Percentiles rank a stretch among this genome's conserved stretches.
phyloP scores from a whole-genome alignment of 1,140 invertebrate genomes.

The Euborellia annulipes region DNA sequence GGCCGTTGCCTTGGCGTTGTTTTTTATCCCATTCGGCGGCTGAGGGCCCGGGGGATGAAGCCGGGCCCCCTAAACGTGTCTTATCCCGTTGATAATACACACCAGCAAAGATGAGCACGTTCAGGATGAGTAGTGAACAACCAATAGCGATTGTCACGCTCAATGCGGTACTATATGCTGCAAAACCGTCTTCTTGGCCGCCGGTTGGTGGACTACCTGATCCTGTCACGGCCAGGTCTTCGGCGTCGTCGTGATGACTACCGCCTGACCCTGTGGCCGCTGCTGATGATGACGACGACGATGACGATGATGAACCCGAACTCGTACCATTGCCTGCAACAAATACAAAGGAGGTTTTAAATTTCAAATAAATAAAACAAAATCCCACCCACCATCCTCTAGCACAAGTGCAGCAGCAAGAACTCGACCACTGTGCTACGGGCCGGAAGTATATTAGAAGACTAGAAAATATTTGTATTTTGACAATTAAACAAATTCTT shows the following conservation, averaged over 20 bases:
- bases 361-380: no score
- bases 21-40: conserved; percentile 35
- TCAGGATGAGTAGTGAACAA: conserved; percentile 73
- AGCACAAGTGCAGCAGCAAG: no score
- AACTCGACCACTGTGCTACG: no score
- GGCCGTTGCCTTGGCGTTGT: conserved; percentile 63
- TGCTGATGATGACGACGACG: conserved; percentile 26
- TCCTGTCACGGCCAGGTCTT: no score
- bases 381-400: no score
- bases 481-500: no score
- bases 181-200: conserved; percentile 66
- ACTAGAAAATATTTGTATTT: no score
- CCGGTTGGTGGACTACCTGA: conserved; percentile 16
- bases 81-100: conserved; percentile 88
- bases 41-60: conserved; percentile 26
- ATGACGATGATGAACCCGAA: conserved; percentile 10
- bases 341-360: no score
- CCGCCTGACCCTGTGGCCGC: no score
- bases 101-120: conserved; percentile 83
- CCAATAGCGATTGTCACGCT: conserved; percentile 91
- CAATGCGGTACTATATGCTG: conserved; percentile 71
- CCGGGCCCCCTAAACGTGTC: conserved; percentile 37
- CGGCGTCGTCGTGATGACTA: no score
- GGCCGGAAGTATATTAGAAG: no score
- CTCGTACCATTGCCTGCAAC: no score